Evolutionary conservation across 2,113 vertebrate genomes (phyloP).

Genomic region (Rhodinocichla rosea): DNA sequence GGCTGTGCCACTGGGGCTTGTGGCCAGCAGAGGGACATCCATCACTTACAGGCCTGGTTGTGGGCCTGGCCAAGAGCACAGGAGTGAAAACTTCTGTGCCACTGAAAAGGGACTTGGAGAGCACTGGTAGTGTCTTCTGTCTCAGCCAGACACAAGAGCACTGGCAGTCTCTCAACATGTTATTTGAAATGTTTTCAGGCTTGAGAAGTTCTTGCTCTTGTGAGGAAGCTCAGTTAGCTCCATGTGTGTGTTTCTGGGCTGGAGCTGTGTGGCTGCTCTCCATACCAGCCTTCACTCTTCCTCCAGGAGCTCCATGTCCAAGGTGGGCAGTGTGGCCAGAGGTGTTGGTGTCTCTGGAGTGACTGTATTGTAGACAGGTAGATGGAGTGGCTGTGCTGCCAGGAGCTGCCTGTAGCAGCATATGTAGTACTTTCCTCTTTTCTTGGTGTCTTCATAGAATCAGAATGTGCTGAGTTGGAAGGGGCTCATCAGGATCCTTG

Average conservation of each 20-base stretch:
- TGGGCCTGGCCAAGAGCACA: accelerated
- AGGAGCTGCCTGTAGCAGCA: neutral
- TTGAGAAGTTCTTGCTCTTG: neutral
- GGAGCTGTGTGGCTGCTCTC: neutral
- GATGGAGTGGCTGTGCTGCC: neutral
- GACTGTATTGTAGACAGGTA: neutral
- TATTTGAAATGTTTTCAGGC: neutral
- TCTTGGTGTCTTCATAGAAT: neutral
- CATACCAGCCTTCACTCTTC: neutral
- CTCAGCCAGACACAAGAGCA: neutral
- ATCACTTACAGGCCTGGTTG: neutral
- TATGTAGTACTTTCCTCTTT: neutral
- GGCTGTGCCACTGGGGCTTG: neutral
- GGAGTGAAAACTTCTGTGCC: neutral
- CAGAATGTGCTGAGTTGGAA: neutral
- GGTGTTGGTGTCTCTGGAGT: neutral
- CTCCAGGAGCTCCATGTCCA: neutral
- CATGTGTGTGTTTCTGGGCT: neutral
- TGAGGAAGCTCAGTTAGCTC: neutral
- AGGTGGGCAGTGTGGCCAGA: neutral
- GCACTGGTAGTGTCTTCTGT: neutral
- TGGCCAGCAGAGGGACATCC: neutral
- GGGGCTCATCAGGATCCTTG: neutral
- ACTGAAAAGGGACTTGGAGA: neutral
- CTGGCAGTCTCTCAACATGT: neutral